phyloP scores from a whole-genome alignment of 2,113 vertebrate species.

The Acrocephalus kingi region DNA sequence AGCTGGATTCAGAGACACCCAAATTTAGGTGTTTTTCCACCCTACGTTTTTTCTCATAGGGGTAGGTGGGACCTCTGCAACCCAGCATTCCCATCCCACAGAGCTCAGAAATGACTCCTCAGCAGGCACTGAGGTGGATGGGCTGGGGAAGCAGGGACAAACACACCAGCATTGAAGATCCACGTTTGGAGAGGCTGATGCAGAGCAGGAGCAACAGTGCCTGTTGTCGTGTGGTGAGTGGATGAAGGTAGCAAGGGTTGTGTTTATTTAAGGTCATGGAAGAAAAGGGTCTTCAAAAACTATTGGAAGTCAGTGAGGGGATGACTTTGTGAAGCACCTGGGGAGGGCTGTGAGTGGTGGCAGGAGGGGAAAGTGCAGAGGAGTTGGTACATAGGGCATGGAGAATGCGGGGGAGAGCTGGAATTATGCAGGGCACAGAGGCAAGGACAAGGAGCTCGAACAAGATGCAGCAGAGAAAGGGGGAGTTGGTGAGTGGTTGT shows the following conservation, averaged over 20 bases:
- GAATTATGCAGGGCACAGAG: conserved; percentile 10
- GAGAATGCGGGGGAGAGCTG: not conserved
- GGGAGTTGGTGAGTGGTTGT: not conserved
- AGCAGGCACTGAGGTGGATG: not conserved
- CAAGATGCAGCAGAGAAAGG: not conserved
- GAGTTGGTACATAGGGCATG: not conserved
- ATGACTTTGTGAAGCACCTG: not conserved
- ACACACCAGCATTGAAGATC: not conserved
- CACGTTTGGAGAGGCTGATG: not conserved
- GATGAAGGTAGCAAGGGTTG: not conserved
- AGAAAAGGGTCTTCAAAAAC: not conserved
- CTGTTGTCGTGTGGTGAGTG: not conserved
- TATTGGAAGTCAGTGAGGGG: not conserved
- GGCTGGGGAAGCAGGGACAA: not conserved
- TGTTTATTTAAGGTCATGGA: not conserved
- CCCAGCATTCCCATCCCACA: accelerated
- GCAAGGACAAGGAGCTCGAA: conserved; percentile 47
- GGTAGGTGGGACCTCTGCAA: not conserved
- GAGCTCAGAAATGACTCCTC: not conserved
- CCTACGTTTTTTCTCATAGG: accelerated
- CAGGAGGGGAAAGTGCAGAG: not conserved
- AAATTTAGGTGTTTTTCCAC: not conserved
- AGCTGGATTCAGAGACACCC: not conserved
- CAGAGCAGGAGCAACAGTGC: not conserved
- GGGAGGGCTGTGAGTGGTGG: not conserved